Base-by-base conservation (phyloP, 2,113 vertebrate genomes). In the Morone chrysops region DNA sequence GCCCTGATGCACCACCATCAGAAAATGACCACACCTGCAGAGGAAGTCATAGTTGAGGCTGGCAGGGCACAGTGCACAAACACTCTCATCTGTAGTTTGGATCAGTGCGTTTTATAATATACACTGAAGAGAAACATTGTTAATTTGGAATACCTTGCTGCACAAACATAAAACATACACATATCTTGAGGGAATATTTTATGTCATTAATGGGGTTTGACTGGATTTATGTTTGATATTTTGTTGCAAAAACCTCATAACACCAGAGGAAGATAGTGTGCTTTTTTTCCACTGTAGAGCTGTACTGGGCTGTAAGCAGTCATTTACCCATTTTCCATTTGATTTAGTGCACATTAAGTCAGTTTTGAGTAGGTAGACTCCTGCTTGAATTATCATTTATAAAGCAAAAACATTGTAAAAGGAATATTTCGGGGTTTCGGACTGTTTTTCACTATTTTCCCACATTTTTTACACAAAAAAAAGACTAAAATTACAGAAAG, bases 191-290 rank as follows among this genome's bases (percentile, higher is more conserved):
- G 89, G 75, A 82, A 59, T 78, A 57, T 66, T 43, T 57, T 75
- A 69, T 81, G 18, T 78, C 79, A 36, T 54, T 45, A 50, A 45
- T 16, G 63, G 70, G 50, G n/a, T 83, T 85, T 83, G 81, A 84
- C 87, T 88, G 84, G 88, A 90, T 86, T 67, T 45, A 43, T n/a
- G 47, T 67, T 80, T 9, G 69, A 71, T 78, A 62, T 82, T 67
- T 81, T 57, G 56, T 63, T 71, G 76, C 51, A 25, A 36, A 74
- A 80, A 76, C 11, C 71, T 70, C 45, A 40, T 38, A 17, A 59
- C 31, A 63, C 22, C 13, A n/a, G 8, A 57, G 38, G 54, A n/a
- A 50, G 67, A 48, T 8, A 12, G 68, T 31, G 59, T 60, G 75
- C 72, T 84, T 80, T 87, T 53, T 31, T 78, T 86, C 68, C 74